Conservation (phyloP, 2,113 vertebrate genomes). For the Lepidiolamprologus cunningtoni region DNA sequence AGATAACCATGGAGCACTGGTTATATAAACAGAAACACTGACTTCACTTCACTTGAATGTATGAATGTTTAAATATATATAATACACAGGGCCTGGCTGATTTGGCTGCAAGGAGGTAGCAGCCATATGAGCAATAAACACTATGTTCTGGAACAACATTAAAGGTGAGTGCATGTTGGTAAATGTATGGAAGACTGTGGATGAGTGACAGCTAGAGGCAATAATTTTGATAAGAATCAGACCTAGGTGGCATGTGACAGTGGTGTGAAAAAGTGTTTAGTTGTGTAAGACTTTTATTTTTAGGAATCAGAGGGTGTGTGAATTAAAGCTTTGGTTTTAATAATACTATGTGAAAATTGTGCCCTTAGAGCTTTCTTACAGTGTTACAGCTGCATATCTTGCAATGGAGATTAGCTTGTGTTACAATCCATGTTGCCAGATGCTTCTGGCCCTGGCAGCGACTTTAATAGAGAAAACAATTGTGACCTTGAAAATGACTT, state of each 20-base stretch:
- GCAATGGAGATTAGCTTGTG: not conserved
- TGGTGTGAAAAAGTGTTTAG: not conserved
- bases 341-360: not conserved
- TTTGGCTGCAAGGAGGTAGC: not conserved
- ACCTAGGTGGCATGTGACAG: not conserved
- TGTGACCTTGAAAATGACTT: not conserved
- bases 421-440: not conserved
- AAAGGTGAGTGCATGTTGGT: not conserved
- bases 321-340: not conserved
- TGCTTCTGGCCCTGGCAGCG: not conserved
- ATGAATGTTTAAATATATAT: not conserved
- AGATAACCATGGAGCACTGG: constrained; percentile 11
- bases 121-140: not conserved
- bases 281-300: not conserved
- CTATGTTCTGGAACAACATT: not conserved
- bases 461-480: not conserved
- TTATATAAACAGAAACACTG: not conserved
- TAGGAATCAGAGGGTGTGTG: not conserved
- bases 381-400: not conserved
- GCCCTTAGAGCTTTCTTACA: not conserved
- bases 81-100: not conserved
- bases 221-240: not conserved
- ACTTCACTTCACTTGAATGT: not conserved
- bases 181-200: not conserved
- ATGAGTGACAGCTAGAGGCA: not conserved